Conservation (phyloP, 2,888 invertebrate species). For the Metacarcinus magister region DNA sequence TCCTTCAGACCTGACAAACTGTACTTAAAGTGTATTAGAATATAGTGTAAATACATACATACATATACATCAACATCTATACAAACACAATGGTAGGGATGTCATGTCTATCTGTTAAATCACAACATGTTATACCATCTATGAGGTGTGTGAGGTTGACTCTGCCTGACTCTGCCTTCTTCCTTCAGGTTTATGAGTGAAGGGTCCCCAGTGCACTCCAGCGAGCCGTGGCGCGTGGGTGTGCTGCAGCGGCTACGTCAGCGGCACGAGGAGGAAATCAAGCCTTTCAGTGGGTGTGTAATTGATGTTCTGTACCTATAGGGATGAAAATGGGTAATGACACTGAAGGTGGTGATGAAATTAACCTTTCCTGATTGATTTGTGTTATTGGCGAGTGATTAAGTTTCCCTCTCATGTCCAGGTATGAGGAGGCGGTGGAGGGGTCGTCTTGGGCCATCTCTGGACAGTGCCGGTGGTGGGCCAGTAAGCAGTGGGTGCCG, state of each 20-base stretch:
- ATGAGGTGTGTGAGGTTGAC: neutral
- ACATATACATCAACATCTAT: neutral
- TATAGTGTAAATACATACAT: neutral
- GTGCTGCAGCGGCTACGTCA: slow-evolving; percentile 89
- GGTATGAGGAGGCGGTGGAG: slow-evolving; percentile 81
- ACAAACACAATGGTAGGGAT: too few species aligned
- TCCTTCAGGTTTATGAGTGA: slow-evolving; percentile 77
- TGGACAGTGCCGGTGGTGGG: slow-evolving; percentile 90
- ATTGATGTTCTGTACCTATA: neutral
- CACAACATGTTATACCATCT: neutral
- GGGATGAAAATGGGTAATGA: neutral
- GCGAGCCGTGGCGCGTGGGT: slow-evolving; percentile 88
- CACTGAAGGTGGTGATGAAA: neutral
- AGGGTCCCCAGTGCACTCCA: slow-evolving; percentile 71
- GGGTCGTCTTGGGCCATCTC: slow-evolving; percentile 93
- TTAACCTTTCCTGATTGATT: neutral
- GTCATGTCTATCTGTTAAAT: neutral
- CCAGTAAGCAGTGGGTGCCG: slow-evolving; percentile 83
- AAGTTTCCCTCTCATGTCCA: neutral
- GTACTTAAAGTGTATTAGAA: neutral
- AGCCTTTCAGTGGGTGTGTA: slow-evolving; percentile 88
- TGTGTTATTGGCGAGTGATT: neutral
- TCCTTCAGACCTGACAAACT: neutral
- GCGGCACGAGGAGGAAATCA: slow-evolving; percentile 86
- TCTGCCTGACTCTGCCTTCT: neutral